Conservation (phyloP, 1,140 invertebrate genomes). For the Listronotus oregonensis region DNA sequence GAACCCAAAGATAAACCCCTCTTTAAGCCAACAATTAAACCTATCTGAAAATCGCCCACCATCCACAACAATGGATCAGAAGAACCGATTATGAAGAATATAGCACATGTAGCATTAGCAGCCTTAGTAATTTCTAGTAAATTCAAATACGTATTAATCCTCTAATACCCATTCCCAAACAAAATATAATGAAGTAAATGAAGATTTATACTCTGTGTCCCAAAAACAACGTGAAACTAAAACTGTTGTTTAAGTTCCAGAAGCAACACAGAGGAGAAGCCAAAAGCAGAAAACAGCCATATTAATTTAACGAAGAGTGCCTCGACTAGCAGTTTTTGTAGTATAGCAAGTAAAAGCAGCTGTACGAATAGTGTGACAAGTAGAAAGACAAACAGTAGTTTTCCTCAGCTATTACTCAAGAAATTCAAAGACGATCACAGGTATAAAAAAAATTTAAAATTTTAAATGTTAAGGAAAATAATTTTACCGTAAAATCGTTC, state of each 20-base stretch:
- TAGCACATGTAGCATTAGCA: constrained; percentile 17
- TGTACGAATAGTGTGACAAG: constrained; percentile 41
- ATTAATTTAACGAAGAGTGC: constrained; percentile 46
- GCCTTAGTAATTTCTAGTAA: not conserved
- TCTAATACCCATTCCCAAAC: not conserved
- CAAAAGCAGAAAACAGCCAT: constrained; percentile 35
- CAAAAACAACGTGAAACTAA: constrained; percentile 60
- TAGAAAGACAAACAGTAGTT: constrained; percentile 49
- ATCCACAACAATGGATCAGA: constrained; percentile 62
- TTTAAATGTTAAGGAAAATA: too few relatives aligned
- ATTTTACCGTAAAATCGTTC: too few relatives aligned
- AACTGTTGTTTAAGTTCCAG: constrained; percentile 66
- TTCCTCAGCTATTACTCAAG: constrained; percentile 66
- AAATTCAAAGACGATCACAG: constrained; percentile 68
- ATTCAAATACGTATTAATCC: not conserved
- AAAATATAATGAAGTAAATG: constrained; percentile 39
- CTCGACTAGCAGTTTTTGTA: constrained; percentile 48
- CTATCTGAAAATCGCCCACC: constrained; percentile 68
- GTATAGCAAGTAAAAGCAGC: constrained; percentile 46
- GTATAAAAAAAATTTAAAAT: too few relatives aligned
- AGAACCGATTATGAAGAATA: constrained; percentile 40
- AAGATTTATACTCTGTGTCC: constrained; percentile 38
- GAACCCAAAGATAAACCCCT: constrained; percentile 61
- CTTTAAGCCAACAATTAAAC: constrained; percentile 67
- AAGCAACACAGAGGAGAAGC: constrained; percentile 49